Percentiles rank a stretch among this genome's conserved stretches.
Conservation (phyloP, 2,797 vertebrate species). For the Sorex maritimensis region DNA sequence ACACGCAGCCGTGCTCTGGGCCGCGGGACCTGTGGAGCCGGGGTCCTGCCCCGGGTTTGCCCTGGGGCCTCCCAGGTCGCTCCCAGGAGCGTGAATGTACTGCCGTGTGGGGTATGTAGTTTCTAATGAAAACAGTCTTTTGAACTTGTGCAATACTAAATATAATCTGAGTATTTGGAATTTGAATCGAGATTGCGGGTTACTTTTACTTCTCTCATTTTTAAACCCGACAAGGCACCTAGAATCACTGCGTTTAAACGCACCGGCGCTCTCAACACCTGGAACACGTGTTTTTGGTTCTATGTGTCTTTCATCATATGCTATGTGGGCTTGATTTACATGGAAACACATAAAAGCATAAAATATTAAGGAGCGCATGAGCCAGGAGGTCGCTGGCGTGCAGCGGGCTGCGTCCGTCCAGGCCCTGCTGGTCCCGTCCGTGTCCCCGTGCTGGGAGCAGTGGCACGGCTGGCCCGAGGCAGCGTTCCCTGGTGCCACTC, state of each 20-base stretch:
- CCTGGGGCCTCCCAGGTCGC: too few species aligned
- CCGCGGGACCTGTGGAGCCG: too few species aligned
- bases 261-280: constrained; percentile 22
- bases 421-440: too few species aligned
- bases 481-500: too few species aligned
- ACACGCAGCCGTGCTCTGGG: too few species aligned
- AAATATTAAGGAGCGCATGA: background rate
- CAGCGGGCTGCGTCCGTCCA: background rate
- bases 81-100: constrained; percentile 52
- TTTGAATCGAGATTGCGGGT: constrained; percentile 8
- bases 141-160: background rate
- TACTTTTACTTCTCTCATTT: background rate
- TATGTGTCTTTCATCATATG: background rate
- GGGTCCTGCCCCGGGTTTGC: too few species aligned
- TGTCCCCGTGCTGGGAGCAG: too few species aligned
- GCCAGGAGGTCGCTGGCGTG: background rate
- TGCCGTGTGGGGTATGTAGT: background rate
- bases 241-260: constrained; percentile 33
- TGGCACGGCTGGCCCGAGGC: too few species aligned
- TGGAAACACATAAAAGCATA: background rate
- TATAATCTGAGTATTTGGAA: background rate
- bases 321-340: background rate
- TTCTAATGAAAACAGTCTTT: constrained; percentile 25
- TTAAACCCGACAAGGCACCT: background rate
- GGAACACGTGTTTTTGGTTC: background rate